Conservation (phyloP, 1,140 invertebrate genomes). For the Microplitis mediator region DNA sequence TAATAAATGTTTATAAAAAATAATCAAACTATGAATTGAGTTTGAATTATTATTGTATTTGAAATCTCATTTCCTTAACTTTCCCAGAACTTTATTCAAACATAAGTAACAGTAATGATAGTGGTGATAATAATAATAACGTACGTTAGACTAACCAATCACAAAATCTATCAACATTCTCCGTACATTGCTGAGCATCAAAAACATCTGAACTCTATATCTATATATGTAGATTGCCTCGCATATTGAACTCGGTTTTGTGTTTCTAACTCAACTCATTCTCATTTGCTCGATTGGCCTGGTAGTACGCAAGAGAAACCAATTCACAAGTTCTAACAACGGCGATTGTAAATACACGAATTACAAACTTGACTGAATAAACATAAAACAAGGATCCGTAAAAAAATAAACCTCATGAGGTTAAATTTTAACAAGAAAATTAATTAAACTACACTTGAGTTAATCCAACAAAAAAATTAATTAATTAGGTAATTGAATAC, state of each 20-base stretch:
- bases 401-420: not conserved
- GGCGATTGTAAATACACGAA: slow-evolving; percentile 16
- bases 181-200: not conserved
- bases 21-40: not conserved
- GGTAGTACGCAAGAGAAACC: slow-evolving; percentile 1
- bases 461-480: too few relatives aligned
- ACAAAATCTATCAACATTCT: too few relatives aligned
- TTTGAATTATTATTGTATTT: too few relatives aligned
- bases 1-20: not conserved
- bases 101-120: too few relatives aligned
- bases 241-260: slow-evolving; percentile 28
- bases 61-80: not conserved
- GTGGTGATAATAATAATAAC: too few relatives aligned
- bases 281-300: slow-evolving; percentile 23
- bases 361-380: slow-evolving; percentile 7
- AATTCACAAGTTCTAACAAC: slow-evolving; percentile 6
- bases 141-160: too few relatives aligned
- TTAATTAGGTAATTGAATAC: too few relatives aligned
- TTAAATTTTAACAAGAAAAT: not conserved
- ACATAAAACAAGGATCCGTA: not conserved
- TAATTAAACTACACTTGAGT: not conserved
- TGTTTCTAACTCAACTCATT: not conserved
- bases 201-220: not conserved
- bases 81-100: not conserved
- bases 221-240: not conserved